phyloP scores from a whole-genome alignment of 1,140 invertebrate genomes.

The Dicyema japonicum region DNA sequence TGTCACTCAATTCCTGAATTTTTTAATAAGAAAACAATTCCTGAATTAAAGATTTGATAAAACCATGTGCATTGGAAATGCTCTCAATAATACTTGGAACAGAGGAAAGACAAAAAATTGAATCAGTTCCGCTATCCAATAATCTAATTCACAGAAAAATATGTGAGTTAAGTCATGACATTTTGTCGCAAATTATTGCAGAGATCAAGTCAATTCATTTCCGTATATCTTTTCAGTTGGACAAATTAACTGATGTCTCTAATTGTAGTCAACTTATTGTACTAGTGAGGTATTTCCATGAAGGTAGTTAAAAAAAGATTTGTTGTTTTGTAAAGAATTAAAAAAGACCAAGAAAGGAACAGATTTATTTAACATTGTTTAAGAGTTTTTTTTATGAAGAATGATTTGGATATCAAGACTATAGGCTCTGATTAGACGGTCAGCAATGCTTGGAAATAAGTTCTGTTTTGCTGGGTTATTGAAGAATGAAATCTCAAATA shows the following conservation, averaged over 20 bases:
- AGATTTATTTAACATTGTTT: constrained; percentile 5
- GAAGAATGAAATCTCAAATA: constrained; percentile 6
- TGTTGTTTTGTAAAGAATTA: constrained; percentile 6
- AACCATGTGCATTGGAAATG: too few relatives aligned
- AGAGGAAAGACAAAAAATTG: too few relatives aligned
- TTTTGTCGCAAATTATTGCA: neutral
- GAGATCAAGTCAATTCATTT: neutral
- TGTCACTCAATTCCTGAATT: too few relatives aligned
- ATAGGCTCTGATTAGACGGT: constrained; percentile 7
- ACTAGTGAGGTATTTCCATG: constrained; percentile 7
- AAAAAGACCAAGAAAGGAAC: constrained; percentile 4
- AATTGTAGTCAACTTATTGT: constrained; percentile 6
- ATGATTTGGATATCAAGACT: constrained; percentile 5
- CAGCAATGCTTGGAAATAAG: constrained; percentile 7
- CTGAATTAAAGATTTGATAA: too few relatives aligned
- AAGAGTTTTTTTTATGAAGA: constrained; percentile 5
- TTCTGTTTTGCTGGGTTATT: constrained; percentile 7
- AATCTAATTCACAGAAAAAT: neutral
- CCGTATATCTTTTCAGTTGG: constrained; percentile 4
- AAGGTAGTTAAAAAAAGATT: constrained; percentile 6
- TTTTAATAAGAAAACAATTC: too few relatives aligned
- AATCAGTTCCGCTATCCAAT: too few relatives aligned
- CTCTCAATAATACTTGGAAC: too few relatives aligned
- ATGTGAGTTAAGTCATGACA: neutral
- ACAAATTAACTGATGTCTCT: constrained; percentile 7